Evolutionary conservation across 1,140 invertebrate genomes (phyloP), one percentile per base, ranked within the genome.

Genomic region (Semibalanus balanoides): DNA sequence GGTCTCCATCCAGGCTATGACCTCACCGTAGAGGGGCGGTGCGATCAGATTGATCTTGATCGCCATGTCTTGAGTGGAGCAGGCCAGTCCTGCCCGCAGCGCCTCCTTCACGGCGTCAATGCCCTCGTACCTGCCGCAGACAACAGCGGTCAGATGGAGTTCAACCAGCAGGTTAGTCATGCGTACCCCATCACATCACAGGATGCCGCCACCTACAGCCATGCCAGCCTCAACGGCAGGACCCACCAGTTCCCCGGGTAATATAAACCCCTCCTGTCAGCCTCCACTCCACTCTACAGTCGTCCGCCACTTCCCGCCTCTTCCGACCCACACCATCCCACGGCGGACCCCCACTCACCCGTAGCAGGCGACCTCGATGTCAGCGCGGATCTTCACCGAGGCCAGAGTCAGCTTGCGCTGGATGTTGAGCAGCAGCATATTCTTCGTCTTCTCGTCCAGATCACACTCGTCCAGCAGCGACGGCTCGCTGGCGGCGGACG

Each of bases 21-120:
- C 17, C 79, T 83, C 87, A 92, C 91, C 91, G 88, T 98, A 99
- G 78, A 97, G 86, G 70, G 98, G 98, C 72, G 98, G 97, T 64
- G 98, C 97, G 83, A 99, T 99, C 74, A 99, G 86, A 86, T 99
- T 99, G 80, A 99, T 99, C 86, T 97, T 98, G 79, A 99, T 96
- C 14, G 95, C 95, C 85, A 99, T 89, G 79, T 95, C 93, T 81
- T 93, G 91, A 14, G 93, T 97, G 5, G 96, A 97, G 69, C 95
- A 87, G 74, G 91, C 90, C n/a, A 99, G 88, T 3, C 98, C 98
- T 82, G 93, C 88, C 84, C 90, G 92, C 5, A 99, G 85, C 0
- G 98, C 96, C 77, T 90, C 87, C 84, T 99, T 99, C 0, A 99
- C 96, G 69, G 98, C 98, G 88, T 99, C 97, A 81, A 99, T 98